Conservation (phyloP, 2,888 invertebrate genomes). For the Orthosia cruda region DNA sequence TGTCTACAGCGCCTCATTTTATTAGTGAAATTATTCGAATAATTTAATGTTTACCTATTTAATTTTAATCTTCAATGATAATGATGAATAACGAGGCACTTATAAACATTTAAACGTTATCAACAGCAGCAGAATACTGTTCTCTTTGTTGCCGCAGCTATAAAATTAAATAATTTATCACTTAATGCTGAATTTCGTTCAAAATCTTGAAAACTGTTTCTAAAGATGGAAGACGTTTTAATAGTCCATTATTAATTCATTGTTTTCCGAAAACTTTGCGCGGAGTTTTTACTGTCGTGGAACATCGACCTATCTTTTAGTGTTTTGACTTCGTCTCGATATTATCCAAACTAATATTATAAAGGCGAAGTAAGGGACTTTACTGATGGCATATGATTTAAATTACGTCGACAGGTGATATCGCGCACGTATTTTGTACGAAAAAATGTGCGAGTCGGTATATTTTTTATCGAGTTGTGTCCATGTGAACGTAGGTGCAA, state of each 20-base stretch:
- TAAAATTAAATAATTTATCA: slow-evolving; percentile 56
- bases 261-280: background rate
- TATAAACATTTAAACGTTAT: slow-evolving; percentile 57
- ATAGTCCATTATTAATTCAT: slow-evolving; percentile 23
- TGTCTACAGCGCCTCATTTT: slow-evolving; percentile 32
- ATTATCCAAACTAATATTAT: slow-evolving; percentile 12
- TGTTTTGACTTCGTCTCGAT: slow-evolving; percentile 23
- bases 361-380: too few species aligned
- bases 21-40: slow-evolving; percentile 40
- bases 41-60: slow-evolving; percentile 50
- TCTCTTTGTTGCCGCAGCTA: slow-evolving; percentile 38
- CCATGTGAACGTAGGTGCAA: too few species aligned
- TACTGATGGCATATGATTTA: too few species aligned
- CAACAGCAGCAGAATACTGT: slow-evolving; percentile 42
- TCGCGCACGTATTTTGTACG: too few species aligned
- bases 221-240: slow-evolving; percentile 20
- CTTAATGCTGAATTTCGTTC: slow-evolving; percentile 10
- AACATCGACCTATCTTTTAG: slow-evolving; percentile 33
- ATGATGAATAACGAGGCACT: slow-evolving; percentile 61
- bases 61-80: slow-evolving; percentile 42
- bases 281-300: slow-evolving; percentile 24
- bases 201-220: slow-evolving; percentile 24
- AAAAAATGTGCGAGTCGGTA: too few species aligned
- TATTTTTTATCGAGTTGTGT: too few species aligned
- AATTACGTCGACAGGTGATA: too few species aligned